Conservation (phyloP, 1,140 invertebrate species). For the Orius insidiosus region DNA sequence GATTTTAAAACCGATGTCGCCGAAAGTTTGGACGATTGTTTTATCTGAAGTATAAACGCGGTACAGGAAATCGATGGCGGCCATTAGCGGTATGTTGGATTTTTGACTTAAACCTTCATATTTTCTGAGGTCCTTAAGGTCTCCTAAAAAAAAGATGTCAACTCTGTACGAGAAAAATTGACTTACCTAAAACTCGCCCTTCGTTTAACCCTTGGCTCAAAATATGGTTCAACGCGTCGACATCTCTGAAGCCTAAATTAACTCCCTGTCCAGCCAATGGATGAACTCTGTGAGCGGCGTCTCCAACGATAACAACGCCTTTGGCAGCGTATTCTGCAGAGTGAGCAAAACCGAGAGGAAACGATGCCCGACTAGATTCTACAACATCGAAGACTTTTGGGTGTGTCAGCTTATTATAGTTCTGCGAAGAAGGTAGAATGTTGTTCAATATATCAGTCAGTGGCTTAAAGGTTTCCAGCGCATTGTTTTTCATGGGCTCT, state of each 20-base stretch:
- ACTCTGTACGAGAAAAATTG: conserved; percentile 6
- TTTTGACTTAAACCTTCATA: conserved; percentile 75
- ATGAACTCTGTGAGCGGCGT: conserved; percentile 92
- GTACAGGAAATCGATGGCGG: conserved; percentile 74
- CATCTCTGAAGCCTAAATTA: conserved; percentile 92
- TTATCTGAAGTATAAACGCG: conserved; percentile 43
- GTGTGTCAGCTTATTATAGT: background rate
- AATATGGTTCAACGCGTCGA: conserved; percentile 46
- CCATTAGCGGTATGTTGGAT: conserved; percentile 75
- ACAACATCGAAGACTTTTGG: conserved; percentile 52
- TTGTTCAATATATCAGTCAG: conserved; percentile 32
- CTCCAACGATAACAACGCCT: conserved; percentile 40
- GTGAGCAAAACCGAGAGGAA: conserved; percentile 84
- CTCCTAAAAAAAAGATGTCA: too few relatives aligned
- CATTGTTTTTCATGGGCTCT: conserved; percentile 37
- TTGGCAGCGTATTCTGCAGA: conserved; percentile 61
- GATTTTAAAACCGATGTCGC: conserved; percentile 73
- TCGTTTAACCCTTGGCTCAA: conserved; percentile 49
- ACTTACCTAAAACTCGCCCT: conserved; percentile 53
- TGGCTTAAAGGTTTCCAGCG: conserved; percentile 36
- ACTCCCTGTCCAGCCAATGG: conserved; percentile 94
- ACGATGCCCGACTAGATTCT: conserved; percentile 56
- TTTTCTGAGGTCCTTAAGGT: conserved; percentile 46
- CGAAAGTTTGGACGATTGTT: conserved; percentile 39
- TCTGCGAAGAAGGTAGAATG: conserved; percentile 21